Conservation (phyloP, 2,113 vertebrate species). For the Athene noctua region DNA sequence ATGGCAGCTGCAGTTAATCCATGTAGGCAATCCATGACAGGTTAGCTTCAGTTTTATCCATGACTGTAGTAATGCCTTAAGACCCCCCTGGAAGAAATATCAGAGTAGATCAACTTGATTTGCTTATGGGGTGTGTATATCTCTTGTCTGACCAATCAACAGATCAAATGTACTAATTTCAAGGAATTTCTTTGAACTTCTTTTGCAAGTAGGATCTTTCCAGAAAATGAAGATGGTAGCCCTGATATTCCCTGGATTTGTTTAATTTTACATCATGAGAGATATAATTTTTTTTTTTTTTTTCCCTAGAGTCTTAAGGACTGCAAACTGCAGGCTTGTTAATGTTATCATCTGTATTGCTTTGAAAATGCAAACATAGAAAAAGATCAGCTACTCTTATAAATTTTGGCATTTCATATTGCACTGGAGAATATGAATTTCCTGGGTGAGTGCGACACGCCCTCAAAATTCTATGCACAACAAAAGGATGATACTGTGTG, state of each 20-base stretch:
- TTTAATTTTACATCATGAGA: neutral
- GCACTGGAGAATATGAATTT: neutral
- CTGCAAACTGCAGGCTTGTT: neutral
- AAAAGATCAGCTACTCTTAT: neutral
- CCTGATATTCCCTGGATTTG: neutral
- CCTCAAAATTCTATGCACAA: neutral
- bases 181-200: neutral
- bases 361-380: neutral
- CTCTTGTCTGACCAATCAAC: neutral
- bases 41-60: neutral
- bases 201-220: neutral
- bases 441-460: neutral
- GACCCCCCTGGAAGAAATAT: neutral
- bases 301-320: neutral
- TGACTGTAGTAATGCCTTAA: neutral
- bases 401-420: neutral
- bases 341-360: neutral
- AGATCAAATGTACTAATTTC: neutral
- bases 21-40: neutral
- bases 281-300: neutral
- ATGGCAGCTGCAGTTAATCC: neutral
- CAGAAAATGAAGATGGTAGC: neutral
- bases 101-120: neutral
- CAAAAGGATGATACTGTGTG: neutral
- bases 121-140: neutral